Evolutionary conservation across 2,113 vertebrate genomes (phyloP).

Genomic region (Dromaius novaehollandiae): DNA sequence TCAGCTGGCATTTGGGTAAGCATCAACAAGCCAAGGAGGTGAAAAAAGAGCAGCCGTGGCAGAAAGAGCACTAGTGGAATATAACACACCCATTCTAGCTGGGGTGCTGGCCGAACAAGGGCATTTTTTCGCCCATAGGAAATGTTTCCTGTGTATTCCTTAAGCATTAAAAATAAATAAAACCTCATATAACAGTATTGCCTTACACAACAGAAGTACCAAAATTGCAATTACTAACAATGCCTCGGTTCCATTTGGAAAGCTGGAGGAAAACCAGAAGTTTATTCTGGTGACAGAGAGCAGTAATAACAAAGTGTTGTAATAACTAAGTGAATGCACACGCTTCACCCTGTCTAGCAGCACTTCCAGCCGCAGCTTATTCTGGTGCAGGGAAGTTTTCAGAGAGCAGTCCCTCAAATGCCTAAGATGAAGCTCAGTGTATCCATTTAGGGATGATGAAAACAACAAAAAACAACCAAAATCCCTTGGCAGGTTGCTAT

Average conservation of each 20-base stretch:
- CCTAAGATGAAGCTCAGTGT: accelerated
- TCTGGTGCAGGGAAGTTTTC: background rate
- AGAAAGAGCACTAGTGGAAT: background rate
- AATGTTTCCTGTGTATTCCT: background rate
- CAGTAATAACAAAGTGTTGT: background rate
- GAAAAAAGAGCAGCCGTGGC: background rate
- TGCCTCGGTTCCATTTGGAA: background rate
- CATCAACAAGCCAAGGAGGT: background rate
- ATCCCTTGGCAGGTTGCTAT: background rate
- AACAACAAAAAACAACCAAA: background rate
- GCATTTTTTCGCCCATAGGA: background rate
- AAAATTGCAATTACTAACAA: background rate
- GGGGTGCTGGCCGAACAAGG: background rate
- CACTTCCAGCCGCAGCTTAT: background rate
- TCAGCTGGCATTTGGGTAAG: background rate
- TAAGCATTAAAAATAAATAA: background rate
- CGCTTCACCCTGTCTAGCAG: accelerated
- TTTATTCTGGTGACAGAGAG: background rate
- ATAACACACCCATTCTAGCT: background rate
- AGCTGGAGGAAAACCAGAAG: background rate
- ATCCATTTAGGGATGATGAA: background rate
- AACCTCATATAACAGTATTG: accelerated
- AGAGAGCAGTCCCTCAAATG: background rate
- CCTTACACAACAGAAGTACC: background rate
- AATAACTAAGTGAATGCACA: background rate